Evolutionary conservation across 2,113 vertebrate species (phyloP).

Genomic region (Gallinago jamesoni): DNA sequence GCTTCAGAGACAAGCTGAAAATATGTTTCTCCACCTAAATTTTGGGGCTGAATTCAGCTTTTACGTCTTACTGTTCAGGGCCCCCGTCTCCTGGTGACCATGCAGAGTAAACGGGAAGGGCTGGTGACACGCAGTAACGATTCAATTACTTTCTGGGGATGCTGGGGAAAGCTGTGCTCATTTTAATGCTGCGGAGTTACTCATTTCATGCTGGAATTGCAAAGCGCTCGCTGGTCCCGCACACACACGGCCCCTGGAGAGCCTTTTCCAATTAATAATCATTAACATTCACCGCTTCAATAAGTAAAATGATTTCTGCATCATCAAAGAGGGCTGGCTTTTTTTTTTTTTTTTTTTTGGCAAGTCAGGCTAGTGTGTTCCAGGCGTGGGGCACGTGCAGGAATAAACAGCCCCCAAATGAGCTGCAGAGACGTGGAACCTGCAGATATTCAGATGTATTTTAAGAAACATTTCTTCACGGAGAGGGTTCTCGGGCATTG

Average conservation of each 20-base stretch:
- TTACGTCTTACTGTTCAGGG: not conserved
- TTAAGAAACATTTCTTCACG: no score
- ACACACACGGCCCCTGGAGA: slow-evolving; percentile 38
- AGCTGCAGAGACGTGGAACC: not conserved
- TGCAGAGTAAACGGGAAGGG: not conserved
- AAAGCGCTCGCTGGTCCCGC: slow-evolving; percentile 2
- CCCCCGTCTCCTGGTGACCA: not conserved
- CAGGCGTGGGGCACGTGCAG: not conserved
- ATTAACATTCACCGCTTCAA: slow-evolving; percentile 64
- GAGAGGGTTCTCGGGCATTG: no score
- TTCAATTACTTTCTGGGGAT: slow-evolving; percentile 39
- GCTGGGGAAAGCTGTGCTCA: slow-evolving; percentile 25
- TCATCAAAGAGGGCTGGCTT: slow-evolving; percentile 16
- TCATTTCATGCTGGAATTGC: slow-evolving; percentile 61
- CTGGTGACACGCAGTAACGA: not conserved
- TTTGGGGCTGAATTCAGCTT: not conserved
- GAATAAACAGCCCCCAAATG: not conserved
- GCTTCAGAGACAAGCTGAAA: not conserved
- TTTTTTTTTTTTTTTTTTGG: not conserved
- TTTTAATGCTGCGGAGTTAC: slow-evolving; percentile 27
- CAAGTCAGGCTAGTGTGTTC: not conserved
- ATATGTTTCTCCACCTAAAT: not conserved
- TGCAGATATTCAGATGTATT: not conserved
- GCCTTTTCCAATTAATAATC: slow-evolving; percentile 65
- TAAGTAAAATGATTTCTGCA: slow-evolving; percentile 52